Conservation (phyloP, 53 echinoderm and acorn worm genomes). For the Hippasteria phrygiana region DNA sequence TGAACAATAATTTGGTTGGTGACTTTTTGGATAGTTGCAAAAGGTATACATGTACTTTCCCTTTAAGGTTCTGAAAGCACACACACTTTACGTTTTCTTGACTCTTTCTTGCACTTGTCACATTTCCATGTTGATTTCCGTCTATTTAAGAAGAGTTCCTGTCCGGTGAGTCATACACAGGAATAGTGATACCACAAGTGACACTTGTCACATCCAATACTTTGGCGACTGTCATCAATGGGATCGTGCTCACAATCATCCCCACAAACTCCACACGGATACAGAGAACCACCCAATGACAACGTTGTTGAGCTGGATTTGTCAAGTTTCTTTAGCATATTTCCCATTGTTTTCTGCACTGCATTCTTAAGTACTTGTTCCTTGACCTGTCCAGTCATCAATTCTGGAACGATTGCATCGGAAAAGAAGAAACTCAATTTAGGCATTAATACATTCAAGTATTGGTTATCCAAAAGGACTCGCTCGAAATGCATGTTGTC, state of each 20-base stretch:
- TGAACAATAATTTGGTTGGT: too few species aligned
- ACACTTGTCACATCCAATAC: constrained; percentile 76
- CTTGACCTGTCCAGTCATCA: constrained; percentile 33
- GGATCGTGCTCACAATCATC: constrained; percentile 37
- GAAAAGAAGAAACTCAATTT: constrained; percentile 58
- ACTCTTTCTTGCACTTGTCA: constrained; percentile 37
- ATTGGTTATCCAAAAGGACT: constrained; percentile 2
- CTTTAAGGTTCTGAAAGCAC: constrained; percentile 18
- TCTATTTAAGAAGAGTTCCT: constrained; percentile 49
- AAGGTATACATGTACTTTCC: too few species aligned
- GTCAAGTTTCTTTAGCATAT: constrained; percentile 56
- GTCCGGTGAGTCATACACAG: constrained; percentile 56
- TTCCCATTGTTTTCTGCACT: constrained; percentile 66
- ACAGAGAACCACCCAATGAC: background rate
- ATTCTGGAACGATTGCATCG: constrained; percentile 65
- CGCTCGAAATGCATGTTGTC: constrained; percentile 74
- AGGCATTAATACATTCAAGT: constrained; percentile 42
- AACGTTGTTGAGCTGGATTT: background rate
- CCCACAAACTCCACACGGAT: constrained; percentile 56
- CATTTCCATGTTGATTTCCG: constrained; percentile 63
- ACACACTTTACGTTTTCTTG: constrained; percentile 27
- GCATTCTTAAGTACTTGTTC: constrained; percentile 60
- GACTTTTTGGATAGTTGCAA: too few species aligned
- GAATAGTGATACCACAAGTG: constrained; percentile 67
- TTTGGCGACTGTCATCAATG: background rate